phyloP scores from a whole-genome alignment of 2,113 vertebrate genomes.

The Theropithecus gelada region DNA sequence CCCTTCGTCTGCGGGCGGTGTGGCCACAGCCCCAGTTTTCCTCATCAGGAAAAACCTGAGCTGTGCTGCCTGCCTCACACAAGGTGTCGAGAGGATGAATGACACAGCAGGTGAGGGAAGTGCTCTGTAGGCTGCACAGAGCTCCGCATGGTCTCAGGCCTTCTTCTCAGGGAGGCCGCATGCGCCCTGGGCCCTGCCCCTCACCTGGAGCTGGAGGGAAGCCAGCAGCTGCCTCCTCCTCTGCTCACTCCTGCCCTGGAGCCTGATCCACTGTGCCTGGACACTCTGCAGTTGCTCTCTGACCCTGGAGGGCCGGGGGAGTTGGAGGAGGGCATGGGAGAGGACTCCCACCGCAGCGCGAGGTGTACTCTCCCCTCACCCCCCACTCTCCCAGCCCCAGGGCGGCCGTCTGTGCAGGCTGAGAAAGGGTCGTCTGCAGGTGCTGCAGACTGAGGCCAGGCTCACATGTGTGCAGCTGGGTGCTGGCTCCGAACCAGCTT shows the following conservation, averaged over 20 bases:
- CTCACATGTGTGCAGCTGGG: constrained; percentile 84
- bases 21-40: neutral
- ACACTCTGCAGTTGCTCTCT: constrained; percentile 82
- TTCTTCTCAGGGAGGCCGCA: rapidly evolving
- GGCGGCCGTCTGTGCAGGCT: too few relatives aligned
- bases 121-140: neutral
- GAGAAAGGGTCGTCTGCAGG: neutral
- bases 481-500: constrained; percentile 82
- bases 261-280: constrained; percentile 76
- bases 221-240: constrained; percentile 84
- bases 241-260: constrained; percentile 84
- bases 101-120: rapidly evolving
- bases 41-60: neutral
- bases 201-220: constrained; percentile 90
- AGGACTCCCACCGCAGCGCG: neutral
- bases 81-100: neutral
- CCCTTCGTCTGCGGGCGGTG: neutral
- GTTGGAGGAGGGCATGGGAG: rapidly evolving
- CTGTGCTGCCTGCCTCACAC: neutral
- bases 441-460: neutral
- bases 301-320: constrained; percentile 78
- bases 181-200: rapidly evolving
- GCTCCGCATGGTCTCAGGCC: rapidly evolving
- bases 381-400: neutral
- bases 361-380: rapidly evolving